Evolutionary conservation across 1,140 invertebrate species (phyloP).

Genomic region (Phortica variegata): DNA sequence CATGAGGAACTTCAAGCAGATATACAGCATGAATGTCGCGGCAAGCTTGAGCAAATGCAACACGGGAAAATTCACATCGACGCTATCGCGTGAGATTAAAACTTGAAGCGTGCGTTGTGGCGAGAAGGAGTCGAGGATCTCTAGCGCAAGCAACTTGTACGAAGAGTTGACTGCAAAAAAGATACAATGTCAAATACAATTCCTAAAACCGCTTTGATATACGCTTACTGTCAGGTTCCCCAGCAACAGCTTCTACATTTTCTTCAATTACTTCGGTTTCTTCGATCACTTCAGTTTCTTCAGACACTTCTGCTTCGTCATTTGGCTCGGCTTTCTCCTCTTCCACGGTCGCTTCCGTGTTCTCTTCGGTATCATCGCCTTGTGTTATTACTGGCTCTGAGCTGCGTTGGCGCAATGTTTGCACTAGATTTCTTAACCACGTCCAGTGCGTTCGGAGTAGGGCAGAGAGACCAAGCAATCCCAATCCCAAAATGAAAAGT

Average conservation of each 20-base stretch:
- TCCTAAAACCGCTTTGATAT: too few relatives aligned
- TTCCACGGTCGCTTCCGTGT: neutral
- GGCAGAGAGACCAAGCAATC: slow-evolving; percentile 9
- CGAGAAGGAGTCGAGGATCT: slow-evolving; percentile 60
- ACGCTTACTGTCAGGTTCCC: too few relatives aligned
- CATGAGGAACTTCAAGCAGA: slow-evolving; percentile 66
- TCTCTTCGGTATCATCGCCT: neutral
- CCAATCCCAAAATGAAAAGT: slow-evolving; percentile 9
- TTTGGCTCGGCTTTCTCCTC: neutral
- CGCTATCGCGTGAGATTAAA: slow-evolving; percentile 16
- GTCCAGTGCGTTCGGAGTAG: slow-evolving; percentile 20
- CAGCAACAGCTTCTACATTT: neutral
- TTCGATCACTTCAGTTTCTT: neutral
- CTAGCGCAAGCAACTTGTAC: slow-evolving; percentile 38
- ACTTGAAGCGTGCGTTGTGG: slow-evolving; percentile 54
- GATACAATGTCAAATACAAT: neutral
- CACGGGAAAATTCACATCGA: slow-evolving; percentile 30
- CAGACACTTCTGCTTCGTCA: neutral
- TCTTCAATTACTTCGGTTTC: neutral
- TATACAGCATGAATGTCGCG: slow-evolving; percentile 62
- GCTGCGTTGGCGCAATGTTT: neutral
- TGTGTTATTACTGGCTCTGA: neutral
- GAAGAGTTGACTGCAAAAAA: neutral
- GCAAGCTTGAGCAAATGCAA: slow-evolving; percentile 66
- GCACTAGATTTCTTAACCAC: slow-evolving; percentile 10